Conservation (phyloP, 2,888 invertebrate species). For the Drosophila niveifrons region DNA sequence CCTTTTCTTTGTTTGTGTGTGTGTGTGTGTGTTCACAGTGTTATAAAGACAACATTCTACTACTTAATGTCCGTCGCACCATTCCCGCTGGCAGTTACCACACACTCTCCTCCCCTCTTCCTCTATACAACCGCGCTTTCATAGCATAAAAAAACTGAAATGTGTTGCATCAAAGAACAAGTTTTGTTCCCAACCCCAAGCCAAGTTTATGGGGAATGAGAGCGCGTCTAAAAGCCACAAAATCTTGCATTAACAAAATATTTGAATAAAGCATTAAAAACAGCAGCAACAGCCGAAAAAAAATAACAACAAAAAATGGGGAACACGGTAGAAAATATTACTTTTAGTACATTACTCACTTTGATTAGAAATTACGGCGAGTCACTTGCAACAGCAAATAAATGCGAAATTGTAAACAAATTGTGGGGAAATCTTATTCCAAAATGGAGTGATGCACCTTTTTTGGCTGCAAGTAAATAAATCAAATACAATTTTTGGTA, state of each 20-base stretch:
- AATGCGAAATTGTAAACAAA: conserved; percentile 12
- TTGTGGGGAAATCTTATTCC: no score
- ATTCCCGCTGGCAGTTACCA: conserved; percentile 46
- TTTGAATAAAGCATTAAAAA: conserved; percentile 15
- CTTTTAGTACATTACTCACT: conserved; percentile 58
- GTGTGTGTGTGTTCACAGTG: conserved; percentile 76
- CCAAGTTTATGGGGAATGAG: conserved; percentile 6
- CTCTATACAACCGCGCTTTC: conserved; percentile 10
- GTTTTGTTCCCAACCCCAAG: conserved; percentile 35
- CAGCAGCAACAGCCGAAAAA: no score
- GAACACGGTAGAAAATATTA: conserved; percentile 49
- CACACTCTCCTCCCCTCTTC: conserved; percentile 7
- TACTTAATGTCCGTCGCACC: conserved; percentile 77
- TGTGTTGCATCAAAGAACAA: conserved; percentile 72
- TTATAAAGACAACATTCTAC: conserved; percentile 82
- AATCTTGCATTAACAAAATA: conserved; percentile 57
- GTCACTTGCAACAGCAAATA: conserved; percentile 53
- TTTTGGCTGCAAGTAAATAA: no score
- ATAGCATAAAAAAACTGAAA: conserved; percentile 33
- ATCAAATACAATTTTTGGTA: no score
- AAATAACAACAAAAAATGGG: not conserved
- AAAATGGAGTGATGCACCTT: no score
- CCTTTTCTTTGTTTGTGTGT: conserved; percentile 74
- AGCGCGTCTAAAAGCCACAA: conserved; percentile 60
- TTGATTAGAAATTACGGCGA: conserved; percentile 66